Conservation (phyloP, 1,140 invertebrate species). For the Idris sp. region DNA sequence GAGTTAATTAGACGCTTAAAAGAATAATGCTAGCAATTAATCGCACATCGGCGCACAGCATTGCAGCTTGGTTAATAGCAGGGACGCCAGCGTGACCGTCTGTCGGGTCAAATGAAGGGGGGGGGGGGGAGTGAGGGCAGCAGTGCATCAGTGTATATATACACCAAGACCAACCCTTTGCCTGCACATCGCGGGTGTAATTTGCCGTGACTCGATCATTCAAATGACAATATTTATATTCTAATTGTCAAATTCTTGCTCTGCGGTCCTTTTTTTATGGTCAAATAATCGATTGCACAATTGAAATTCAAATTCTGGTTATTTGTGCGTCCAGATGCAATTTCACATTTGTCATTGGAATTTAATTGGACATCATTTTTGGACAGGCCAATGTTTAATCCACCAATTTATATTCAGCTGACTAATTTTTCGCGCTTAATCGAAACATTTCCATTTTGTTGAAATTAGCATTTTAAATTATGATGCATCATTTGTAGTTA, state of each 20-base stretch:
- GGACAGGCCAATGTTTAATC: constrained; percentile 4
- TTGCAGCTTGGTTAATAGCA: constrained; percentile 30
- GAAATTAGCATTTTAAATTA: neutral
- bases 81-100: constrained; percentile 47
- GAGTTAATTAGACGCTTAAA: constrained; percentile 66
- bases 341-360: constrained; percentile 28
- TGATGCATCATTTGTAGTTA: neutral
- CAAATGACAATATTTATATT: constrained; percentile 53
- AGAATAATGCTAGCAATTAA: constrained; percentile 66
- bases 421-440: constrained; percentile 21
- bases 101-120: constrained; percentile 50
- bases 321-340: constrained; percentile 3
- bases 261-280: constrained; percentile 13
- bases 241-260: constrained; percentile 36
- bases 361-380: constrained; percentile 26
- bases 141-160: too few species aligned
- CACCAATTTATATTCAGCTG: constrained; percentile 36
- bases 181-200: constrained; percentile 31
- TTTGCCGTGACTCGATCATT: constrained; percentile 27
- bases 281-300: constrained; percentile 21
- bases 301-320: constrained; percentile 46
- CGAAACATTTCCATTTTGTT: constrained; percentile 15
- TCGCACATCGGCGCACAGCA: constrained; percentile 49
- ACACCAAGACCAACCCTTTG: constrained; percentile 33
- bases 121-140: constrained; percentile 26